Conservation (phyloP, 2,888 invertebrate species). For the Watsonalla binaria region DNA sequence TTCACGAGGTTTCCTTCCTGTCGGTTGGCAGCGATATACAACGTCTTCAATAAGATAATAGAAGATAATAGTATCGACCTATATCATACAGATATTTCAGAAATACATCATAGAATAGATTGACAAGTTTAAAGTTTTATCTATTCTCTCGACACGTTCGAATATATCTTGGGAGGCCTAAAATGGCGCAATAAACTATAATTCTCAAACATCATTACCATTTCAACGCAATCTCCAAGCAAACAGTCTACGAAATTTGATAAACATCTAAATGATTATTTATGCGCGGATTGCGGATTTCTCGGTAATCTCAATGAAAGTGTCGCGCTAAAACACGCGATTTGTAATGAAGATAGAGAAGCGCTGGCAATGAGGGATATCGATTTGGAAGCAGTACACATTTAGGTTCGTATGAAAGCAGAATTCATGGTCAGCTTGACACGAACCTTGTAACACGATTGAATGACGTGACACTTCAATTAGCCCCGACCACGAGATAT, state of each 20-base stretch:
- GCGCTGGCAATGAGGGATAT: constrained; percentile 1
- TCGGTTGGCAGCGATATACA: no score
- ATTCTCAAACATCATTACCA: not conserved
- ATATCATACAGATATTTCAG: no score
- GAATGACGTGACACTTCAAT: constrained; percentile 34
- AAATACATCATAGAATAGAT: no score
- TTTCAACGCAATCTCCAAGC: not conserved
- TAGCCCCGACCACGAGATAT: constrained; percentile 26
- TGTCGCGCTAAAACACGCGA: not conserved
- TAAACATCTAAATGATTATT: not conserved
- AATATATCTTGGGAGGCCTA: no score
- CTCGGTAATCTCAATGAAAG: not conserved
- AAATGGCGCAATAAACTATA: not conserved
- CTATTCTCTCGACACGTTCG: no score
- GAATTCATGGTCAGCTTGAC: constrained; percentile 25
- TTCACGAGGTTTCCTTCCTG: no score
- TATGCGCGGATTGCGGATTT: not conserved
- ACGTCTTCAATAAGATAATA: no score
- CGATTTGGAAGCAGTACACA: constrained; percentile 8
- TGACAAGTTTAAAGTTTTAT: no score
- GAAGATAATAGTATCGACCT: no score
- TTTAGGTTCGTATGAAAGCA: constrained; percentile 14
- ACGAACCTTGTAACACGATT: constrained; percentile 24
- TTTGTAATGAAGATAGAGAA: not conserved
- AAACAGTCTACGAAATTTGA: not conserved